Conservation (phyloP, 1,140 invertebrate genomes). For the Drosophila watanabei region DNA sequence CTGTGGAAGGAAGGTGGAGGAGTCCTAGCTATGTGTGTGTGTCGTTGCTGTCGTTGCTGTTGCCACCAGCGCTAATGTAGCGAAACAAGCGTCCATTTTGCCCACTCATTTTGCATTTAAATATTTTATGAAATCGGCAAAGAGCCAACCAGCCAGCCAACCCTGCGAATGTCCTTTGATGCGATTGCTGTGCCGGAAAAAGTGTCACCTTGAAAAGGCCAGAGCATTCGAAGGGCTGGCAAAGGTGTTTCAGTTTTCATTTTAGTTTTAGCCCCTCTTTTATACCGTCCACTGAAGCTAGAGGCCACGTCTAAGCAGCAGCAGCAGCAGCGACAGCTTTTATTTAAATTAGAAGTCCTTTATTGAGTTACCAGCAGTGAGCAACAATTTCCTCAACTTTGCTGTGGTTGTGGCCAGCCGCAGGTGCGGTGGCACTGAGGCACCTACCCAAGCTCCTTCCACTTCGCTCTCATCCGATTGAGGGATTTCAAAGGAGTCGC, state of each 20-base stretch:
- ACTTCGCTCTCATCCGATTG: background rate
- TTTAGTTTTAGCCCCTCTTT: conserved; percentile 4
- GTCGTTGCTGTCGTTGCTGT: conserved; percentile 2
- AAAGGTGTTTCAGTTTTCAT: conserved; percentile 19
- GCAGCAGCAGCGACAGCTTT: conserved; percentile 10
- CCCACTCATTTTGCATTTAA: conserved; percentile 70
- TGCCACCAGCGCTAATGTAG: conserved; percentile 40
- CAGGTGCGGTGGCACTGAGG: conserved; percentile 8
- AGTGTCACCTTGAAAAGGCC: conserved; percentile 66
- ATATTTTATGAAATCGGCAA: conserved; percentile 74
- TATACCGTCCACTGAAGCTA: background rate
- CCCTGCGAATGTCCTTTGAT: conserved; percentile 15
- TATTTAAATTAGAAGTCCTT: conserved; percentile 25
- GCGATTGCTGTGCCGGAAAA: conserved; percentile 11
- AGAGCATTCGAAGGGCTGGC: background rate
- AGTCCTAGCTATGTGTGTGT: background rate
- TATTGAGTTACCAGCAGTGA: conserved; percentile 23
- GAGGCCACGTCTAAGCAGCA: background rate
- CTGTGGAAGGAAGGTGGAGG: background rate
- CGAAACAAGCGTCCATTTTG: conserved; percentile 47
- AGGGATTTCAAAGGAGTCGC: background rate
- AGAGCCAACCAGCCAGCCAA: conserved; percentile 20
- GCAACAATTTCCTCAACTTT: conserved; percentile 24
- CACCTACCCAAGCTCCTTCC: background rate
- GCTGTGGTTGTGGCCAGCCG: conserved; percentile 16